Conservation (phyloP, 1,140 invertebrate genomes). For the Apis dorsata region DNA sequence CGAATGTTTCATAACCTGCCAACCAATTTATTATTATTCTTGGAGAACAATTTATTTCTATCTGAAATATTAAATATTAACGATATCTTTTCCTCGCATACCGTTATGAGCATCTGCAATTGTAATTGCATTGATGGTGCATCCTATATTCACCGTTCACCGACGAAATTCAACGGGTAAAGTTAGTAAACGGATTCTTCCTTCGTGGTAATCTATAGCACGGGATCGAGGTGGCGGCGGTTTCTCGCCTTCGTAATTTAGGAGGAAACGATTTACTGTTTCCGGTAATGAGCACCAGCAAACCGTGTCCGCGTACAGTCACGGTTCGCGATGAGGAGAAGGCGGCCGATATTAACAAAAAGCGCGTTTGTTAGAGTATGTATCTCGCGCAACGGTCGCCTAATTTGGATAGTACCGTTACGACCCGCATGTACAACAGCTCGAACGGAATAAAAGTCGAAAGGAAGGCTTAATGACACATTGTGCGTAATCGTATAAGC, state of each 20-base stretch:
- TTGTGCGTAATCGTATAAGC: background rate
- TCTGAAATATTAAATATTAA: background rate
- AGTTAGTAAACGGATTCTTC: constrained; percentile 40
- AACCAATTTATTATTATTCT: background rate
- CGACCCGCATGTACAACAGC: constrained; percentile 13
- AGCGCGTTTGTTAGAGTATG: constrained; percentile 36
- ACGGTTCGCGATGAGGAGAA: constrained; percentile 14
- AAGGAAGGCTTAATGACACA: constrained; percentile 6
- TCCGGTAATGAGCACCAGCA: constrained; percentile 62
- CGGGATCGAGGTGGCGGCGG: constrained; percentile 26
- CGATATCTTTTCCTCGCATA: too few species aligned
- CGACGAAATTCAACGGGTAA: constrained; percentile 22
- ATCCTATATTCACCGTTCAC: background rate
- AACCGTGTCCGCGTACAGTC: constrained; percentile 52
- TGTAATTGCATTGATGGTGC: background rate
- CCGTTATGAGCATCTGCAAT: constrained; percentile 8
- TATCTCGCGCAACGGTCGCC: constrained; percentile 13
- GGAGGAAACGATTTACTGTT: constrained; percentile 69
- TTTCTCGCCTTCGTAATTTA: constrained; percentile 68
- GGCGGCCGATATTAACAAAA: constrained; percentile 50
- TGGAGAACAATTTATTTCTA: background rate
- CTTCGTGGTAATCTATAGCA: constrained; percentile 27
- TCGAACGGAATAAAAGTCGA: constrained; percentile 1
- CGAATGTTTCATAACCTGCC: background rate
- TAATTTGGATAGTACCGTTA: constrained; percentile 56